Percentiles rank a stretch among this genome's conserved stretches.
These are phyloP conservation scores for Drosophila demipolita DNA, from an alignment of 2,888 invertebrate genomes.

Conservation along the genomic window DNA sequence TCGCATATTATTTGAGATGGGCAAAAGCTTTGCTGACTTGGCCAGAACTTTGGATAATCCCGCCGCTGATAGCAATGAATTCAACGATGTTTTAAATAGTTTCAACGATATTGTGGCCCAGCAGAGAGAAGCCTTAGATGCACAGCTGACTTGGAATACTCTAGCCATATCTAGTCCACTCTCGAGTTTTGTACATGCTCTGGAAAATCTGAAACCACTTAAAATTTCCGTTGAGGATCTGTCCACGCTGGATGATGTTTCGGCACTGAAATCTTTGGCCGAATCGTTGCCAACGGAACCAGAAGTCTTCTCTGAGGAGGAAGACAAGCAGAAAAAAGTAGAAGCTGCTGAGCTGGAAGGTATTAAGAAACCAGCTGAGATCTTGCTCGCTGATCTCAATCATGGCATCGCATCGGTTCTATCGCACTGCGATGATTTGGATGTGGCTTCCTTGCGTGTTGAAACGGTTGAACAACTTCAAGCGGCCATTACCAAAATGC, in stretches of 20 bases:
- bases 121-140: slow-evolving; percentile 46
- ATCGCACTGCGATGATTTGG: slow-evolving; percentile 73
- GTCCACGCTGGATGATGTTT: slow-evolving; percentile 86
- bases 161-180: slow-evolving; percentile 77
- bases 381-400: slow-evolving; percentile 76
- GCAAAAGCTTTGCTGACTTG: slow-evolving; percentile 68
- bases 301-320: slow-evolving; percentile 20
- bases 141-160: slow-evolving; percentile 41
- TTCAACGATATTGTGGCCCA: slow-evolving; percentile 61
- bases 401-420: slow-evolving; percentile 79
- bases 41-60: slow-evolving; percentile 52
- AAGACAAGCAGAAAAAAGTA: slow-evolving; percentile 8
- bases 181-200: slow-evolving; percentile 81
- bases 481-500: slow-evolving; percentile 82
- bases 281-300: slow-evolving; percentile 82
- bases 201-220: slow-evolving; percentile 67
- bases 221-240: slow-evolving; percentile 72
- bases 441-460: slow-evolving; percentile 62
- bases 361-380: slow-evolving; percentile 49
- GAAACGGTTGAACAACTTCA: slow-evolving; percentile 70
- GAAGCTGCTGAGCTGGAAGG: neutral
- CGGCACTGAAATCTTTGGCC: slow-evolving; percentile 87
- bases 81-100: slow-evolving; percentile 46
- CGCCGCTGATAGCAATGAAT: slow-evolving; percentile 41
- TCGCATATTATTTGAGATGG: slow-evolving; percentile 61